A percentile compares a stretch with the other conserved stretches of the same genome.
Evolutionary conservation across 2,888 invertebrate genomes (phyloP).

Genomic region (Gerris lacustris): DNA sequence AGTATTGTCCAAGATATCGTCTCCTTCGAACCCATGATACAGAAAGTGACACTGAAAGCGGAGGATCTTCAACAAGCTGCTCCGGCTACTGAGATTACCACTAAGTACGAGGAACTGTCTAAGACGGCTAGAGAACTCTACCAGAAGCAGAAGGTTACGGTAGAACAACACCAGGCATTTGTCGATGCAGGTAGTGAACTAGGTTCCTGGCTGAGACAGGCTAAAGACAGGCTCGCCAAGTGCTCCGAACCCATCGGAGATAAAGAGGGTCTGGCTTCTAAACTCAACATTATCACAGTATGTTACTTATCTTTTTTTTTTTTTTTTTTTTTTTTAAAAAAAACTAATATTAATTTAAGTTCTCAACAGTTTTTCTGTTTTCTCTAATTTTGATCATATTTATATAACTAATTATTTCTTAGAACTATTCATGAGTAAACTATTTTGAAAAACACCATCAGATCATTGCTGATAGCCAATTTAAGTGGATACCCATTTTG

Average conservation of each 20-base stretch:
- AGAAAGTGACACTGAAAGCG: conserved; percentile 85
- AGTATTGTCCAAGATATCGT: conserved; percentile 93
- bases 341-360: not conserved
- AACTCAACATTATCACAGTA: conserved; percentile 66
- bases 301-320: conserved; percentile 8
- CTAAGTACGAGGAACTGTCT: conserved; percentile 76
- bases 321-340: not conserved
- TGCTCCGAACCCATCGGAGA: conserved; percentile 88
- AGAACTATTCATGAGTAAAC: not conserved
- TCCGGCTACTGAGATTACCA: conserved; percentile 82
- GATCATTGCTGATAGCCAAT: no score
- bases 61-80: conserved; percentile 82
- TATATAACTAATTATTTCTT: not conserved
- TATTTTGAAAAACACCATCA: no score
- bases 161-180: conserved; percentile 81
- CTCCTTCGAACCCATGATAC: conserved; percentile 93
- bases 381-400: not conserved
- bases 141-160: conserved; percentile 68
- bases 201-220: conserved; percentile 78
- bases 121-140: conserved; percentile 60
- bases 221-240: conserved; percentile 80
- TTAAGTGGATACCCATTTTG: no score
- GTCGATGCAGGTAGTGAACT: conserved; percentile 86
- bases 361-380: not conserved
- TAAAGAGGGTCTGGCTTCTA: conserved; percentile 73